A percentile compares a stretch with the other conserved stretches of the same genome.
phyloP scores from a whole-genome alignment of 1,140 invertebrate genomes.

The Trinorchestia longiramus region DNA sequence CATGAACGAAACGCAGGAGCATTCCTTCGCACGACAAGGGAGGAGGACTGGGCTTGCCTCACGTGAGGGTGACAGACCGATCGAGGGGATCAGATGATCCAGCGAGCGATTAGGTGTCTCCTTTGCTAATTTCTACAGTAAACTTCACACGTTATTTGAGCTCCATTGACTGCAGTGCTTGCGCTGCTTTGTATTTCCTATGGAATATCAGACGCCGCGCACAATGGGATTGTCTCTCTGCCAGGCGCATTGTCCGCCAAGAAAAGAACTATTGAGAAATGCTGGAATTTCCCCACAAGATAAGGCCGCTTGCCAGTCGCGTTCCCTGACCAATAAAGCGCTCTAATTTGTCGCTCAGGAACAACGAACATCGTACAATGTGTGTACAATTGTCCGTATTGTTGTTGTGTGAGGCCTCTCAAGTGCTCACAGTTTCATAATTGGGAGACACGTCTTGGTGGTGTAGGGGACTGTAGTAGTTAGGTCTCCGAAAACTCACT shows the following conservation, averaged over 20 bases:
- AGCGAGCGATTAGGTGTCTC: not conserved
- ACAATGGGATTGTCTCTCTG: not conserved
- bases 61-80: not conserved
- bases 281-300: not conserved
- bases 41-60: too few relatives aligned
- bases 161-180: not conserved
- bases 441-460: not conserved
- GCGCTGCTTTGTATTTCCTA: not conserved
- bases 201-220: not conserved
- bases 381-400: not conserved
- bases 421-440: not conserved
- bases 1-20: too few relatives aligned
- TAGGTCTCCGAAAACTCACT: not conserved
- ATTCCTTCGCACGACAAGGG: too few relatives aligned
- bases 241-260: not conserved
- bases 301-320: not conserved
- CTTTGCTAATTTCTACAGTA: constrained; percentile 18
- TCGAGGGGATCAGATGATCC: not conserved
- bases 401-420: not conserved
- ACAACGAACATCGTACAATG: not conserved
- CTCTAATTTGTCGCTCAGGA: not conserved
- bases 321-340: not conserved
- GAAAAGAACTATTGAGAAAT: not conserved
- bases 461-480: not conserved
- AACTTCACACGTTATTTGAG: constrained; percentile 42